A percentile compares a stretch with the other conserved stretches of the same genome.
These are phyloP conservation scores for Naso thynnoides DNA, from an alignment of 2,797 vertebrate species.

Conservation along the genomic window DNA sequence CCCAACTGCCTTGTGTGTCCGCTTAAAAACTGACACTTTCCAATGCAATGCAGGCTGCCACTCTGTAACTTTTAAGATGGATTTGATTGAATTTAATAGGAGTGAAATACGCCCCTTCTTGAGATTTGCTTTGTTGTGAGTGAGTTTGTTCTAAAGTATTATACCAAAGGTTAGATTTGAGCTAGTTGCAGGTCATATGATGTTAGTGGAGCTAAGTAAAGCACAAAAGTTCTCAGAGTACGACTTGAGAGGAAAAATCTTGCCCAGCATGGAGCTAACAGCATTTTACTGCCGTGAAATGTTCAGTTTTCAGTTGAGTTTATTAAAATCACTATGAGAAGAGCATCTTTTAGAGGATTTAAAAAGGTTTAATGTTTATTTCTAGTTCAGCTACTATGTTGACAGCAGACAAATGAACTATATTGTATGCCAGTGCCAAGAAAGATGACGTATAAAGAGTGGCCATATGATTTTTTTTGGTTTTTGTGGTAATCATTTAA, in stretches of 20 bases:
- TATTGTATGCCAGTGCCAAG: constrained; percentile 54
- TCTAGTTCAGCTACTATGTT: constrained; percentile 11
- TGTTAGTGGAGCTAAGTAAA: constrained; percentile 1
- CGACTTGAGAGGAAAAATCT: neutral
- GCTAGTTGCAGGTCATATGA: constrained; percentile 30
- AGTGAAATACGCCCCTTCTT: constrained; percentile 16
- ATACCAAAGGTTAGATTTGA: constrained; percentile 63
- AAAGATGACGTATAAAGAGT: constrained; percentile 16
- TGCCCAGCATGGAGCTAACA: constrained; percentile 15
- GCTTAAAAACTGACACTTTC: constrained; percentile 32
- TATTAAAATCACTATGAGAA: neutral
- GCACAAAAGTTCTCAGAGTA: constrained; percentile 26
- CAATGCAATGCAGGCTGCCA: constrained; percentile 35
- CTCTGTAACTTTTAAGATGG: constrained; percentile 19
- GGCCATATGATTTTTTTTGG: constrained; percentile 30
- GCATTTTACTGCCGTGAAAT: constrained; percentile 19
- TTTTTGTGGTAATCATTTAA: constrained; percentile 28
- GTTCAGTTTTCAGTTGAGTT: constrained; percentile 25
- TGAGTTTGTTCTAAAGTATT: constrained; percentile 44
- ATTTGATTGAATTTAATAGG: constrained; percentile 33
- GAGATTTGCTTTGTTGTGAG: constrained; percentile 32
- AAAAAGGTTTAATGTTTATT: constrained; percentile 17
- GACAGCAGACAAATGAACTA: constrained; percentile 9
- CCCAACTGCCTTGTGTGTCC: constrained; percentile 40
- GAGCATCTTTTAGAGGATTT: neutral